phyloP scores from a whole-genome alignment of 2,888 invertebrate species.

The Acleris cristana region DNA sequence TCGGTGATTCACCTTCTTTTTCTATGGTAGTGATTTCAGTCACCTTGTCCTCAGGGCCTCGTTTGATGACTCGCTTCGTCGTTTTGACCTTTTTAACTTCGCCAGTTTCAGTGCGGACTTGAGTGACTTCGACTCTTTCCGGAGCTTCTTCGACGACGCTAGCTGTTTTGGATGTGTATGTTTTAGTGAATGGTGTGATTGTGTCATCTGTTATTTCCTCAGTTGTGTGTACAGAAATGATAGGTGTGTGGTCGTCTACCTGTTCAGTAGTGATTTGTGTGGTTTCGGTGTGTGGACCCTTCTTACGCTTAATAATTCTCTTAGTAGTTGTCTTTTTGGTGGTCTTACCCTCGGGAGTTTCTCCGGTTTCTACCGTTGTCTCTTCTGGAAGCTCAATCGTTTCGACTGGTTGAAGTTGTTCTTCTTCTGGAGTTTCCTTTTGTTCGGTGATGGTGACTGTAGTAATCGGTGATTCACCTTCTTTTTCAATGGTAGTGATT shows the following conservation, averaged over 20 bases:
- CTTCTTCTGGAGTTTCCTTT: no score
- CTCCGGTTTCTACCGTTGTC: slow-evolving; percentile 54
- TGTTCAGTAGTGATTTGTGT: slow-evolving; percentile 54
- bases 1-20: slow-evolving; percentile 11
- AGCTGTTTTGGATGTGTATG: no score
- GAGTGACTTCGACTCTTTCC: slow-evolving; percentile 48
- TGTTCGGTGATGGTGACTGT: no score
- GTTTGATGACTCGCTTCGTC: no score
- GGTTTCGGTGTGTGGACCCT: slow-evolving; percentile 47
- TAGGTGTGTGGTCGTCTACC: slow-evolving; percentile 53
- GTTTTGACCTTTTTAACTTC: no score
- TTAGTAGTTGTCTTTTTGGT: slow-evolving; percentile 50
- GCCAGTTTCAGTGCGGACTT: slow-evolving; percentile 52
- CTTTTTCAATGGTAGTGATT: slow-evolving; percentile 43
- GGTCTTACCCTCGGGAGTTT: slow-evolving; percentile 39
- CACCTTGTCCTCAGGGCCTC: slow-evolving; percentile 57
- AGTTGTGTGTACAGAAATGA: slow-evolving; percentile 44
- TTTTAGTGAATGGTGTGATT: slow-evolving; percentile 48
- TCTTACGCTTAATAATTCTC: slow-evolving; percentile 46
- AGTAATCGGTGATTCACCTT: no score
- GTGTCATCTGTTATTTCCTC: slow-evolving; percentile 54
- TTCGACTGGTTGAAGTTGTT: no score
- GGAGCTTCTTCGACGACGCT: no score
- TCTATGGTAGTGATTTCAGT: slow-evolving; percentile 1
- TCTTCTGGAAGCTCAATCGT: slow-evolving; percentile 39